Base-by-base conservation (phyloP, 2,888 invertebrate species). In the Stegophylla sp. region DNA sequence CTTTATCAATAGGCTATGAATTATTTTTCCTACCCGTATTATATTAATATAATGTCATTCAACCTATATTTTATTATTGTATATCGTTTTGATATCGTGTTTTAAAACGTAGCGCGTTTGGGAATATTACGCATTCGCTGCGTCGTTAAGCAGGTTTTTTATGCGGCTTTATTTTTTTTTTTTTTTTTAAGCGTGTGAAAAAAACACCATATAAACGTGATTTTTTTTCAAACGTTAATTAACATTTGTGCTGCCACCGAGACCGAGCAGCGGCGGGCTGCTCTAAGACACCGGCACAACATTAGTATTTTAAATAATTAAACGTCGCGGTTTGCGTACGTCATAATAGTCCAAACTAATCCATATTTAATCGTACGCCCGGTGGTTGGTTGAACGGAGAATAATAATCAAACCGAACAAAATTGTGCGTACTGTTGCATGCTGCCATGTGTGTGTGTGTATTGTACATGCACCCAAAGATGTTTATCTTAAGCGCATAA, bases 141-240 rank as follows among this genome's bases (percentile, higher is more conserved):
- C 15, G 28, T 67, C 45, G 67, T 77, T 45, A 67, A 67, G 67
- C 67, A 67, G 77, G 66, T 77, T 77, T 67, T 9, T 56, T 73
- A 41, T 41, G 23, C 10, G 20, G 53, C 10, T 10, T 0, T 61
- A 51, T 4, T 51, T 4, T 15, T 43, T 20, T 1, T 13, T 66
- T 12, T 23, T 23, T 15, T 64, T n/a, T 51, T 64, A 75, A 26
- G 64, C 75, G 64, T 75, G 75, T 75, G 75, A 75, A 75, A 64
- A 34, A 64, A 41, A 34, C 5, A 23, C 23, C n/a, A n/a, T n/a
- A n/a, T 41, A 9, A 64, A 75, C n/a, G 20, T 23, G 23, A 13
- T 0, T 63, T 63, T 64, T 74, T 75, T 34, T 56, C n/a, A 9
- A 0, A n/a, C 10, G 63, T 75, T 53, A 64, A 64, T 75, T 51